Evolutionary conservation across 2,888 invertebrate species (phyloP), one percentile per base, ranked within the genome.

Genomic region (Drosophila nigricruria): DNA sequence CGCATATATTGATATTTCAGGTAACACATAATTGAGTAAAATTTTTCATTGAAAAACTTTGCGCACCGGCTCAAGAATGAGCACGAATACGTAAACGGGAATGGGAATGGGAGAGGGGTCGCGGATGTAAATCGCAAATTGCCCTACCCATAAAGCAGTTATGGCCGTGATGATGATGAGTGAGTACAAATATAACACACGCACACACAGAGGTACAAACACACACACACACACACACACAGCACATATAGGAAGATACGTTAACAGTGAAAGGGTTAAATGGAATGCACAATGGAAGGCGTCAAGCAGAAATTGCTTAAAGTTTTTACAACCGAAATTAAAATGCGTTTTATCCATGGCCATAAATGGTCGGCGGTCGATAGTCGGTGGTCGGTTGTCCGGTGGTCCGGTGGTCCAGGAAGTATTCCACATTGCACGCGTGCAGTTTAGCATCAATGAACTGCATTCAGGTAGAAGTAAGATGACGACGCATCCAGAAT

Each of bases 311-410:
- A 73, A 73, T 81, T 73, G 70, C 74, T 77, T 58, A 60, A 69
- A 79, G 62, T 81, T 78, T 85, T 89, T 89, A 89, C 62, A 77
- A 70, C 86, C 86, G 75, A 88, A 88, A 87, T 89, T 79, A 73
- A 76, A 87, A 76, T 86, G 79, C 79, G 90, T 82, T 85, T 85
- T 88, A 85, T 85, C 82, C 88, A 79, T 53, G 77, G 66, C 75
- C 79, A 89, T 86, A 86, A 86, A 88, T 58, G 64, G 54, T 59
- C 57, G 56, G 36, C 32, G 49, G 70, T 57, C 52, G 53, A 16
- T 45, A 34, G 73, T 45, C 38, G 62, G n/a, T 59, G 45, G 50
- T 42, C 62, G 30, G n/a, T 60, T 45, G 50, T 42, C 62, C 73
- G 84, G 85, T 25, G 47, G 70, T 57, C 50, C 38, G 61, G n/a